Evolutionary conservation across 2,113 vertebrate genomes (phyloP).

Genomic region (Phainopepla nitens): DNA sequence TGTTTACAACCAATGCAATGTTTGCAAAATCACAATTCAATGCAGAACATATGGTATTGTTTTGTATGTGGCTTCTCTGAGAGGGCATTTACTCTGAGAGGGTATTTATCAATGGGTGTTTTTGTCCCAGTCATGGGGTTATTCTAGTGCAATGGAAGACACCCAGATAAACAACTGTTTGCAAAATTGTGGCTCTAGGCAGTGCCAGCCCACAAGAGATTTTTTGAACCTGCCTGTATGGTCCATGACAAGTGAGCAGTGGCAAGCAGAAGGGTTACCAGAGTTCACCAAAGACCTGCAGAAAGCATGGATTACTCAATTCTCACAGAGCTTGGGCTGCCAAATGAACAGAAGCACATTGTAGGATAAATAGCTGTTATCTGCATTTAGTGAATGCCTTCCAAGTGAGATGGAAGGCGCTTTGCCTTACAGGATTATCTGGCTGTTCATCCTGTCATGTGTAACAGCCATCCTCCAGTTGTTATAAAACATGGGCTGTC

Average conservation of each 20-base stretch:
- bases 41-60: not conserved
- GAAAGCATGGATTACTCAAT: not conserved
- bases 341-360: not conserved
- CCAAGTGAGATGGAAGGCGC: constrained; percentile 23
- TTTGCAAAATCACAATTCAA: constrained; percentile 27
- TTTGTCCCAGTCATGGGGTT: constrained; percentile 1
- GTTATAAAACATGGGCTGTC: not conserved
- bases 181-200: constrained; percentile 13
- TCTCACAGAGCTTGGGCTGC: not conserved
- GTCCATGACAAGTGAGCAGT: not conserved
- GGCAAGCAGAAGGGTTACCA: constrained; percentile 21
- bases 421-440: not conserved
- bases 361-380: constrained; percentile 32
- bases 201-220: constrained; percentile 2
- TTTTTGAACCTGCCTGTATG: not conserved
- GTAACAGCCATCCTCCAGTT: not conserved
- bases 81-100: not conserved
- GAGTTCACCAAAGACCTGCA: constrained; percentile 3
- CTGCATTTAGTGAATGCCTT: not conserved
- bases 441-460: not conserved
- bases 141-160: constrained; percentile 5
- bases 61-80: not conserved
- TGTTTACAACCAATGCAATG: not conserved
- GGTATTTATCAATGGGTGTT: constrained; percentile 1
- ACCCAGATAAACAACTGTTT: constrained; percentile 28